Percentiles rank a stretch among this genome's conserved stretches.
These are phyloP conservation scores for Agrochola lychnidis DNA, from an alignment of 2,888 invertebrate species.

Conservation along the genomic window DNA sequence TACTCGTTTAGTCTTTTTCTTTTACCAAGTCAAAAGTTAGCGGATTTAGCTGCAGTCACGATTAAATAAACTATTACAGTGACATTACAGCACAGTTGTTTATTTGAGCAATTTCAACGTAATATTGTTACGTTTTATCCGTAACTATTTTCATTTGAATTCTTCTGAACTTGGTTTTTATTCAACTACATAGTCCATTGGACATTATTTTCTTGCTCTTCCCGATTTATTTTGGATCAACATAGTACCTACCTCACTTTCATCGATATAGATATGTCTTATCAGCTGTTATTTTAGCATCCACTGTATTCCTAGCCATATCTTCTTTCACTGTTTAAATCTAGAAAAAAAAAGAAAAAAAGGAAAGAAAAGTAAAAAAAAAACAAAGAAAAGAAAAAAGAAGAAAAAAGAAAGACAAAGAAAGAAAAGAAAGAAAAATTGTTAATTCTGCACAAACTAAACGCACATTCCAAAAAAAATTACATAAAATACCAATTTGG, in stretches of 20 bases:
- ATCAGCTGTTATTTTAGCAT: too few species aligned
- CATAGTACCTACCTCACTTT: too few species aligned
- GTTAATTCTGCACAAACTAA: too few species aligned
- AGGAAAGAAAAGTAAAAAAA: too few species aligned
- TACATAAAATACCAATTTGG: too few species aligned
- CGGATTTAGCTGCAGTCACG: slow-evolving; percentile 18
- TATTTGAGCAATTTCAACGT: neutral
- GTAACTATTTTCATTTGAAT: neutral
- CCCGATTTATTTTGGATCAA: neutral
- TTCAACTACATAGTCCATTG: neutral
- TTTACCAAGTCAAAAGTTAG: neutral
- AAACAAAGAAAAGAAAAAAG: too few species aligned
- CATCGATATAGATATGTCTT: too few species aligned
- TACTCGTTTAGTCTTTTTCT: slow-evolving; percentile 15
- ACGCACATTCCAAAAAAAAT: too few species aligned
- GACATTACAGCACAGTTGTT: neutral
- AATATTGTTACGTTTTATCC: neutral
- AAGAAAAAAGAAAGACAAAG: too few species aligned
- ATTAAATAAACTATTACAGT: neutral
- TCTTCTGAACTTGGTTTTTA: neutral
- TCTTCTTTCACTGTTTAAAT: neutral
- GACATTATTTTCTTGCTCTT: neutral
- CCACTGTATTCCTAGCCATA: neutral
- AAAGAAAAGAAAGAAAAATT: too few species aligned
- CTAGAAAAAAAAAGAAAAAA: too few species aligned